phyloP scores from a whole-genome alignment of 2,797 vertebrate species.

The Enteromius mattozi region DNA sequence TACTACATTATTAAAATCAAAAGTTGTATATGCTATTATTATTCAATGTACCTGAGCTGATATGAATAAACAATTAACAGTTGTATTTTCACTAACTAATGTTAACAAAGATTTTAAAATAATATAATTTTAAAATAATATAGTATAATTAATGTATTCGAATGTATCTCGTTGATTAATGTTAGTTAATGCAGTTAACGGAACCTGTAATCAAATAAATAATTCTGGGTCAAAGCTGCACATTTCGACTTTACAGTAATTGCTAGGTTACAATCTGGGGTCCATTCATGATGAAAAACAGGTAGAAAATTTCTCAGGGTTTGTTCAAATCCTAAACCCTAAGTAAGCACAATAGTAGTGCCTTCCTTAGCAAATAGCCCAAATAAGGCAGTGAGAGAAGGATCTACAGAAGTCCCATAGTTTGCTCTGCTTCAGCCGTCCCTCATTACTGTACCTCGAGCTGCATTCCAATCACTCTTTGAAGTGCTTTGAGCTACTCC shows the following conservation, averaged over 20 bases:
- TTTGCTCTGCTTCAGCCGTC: slow-evolving; percentile 71
- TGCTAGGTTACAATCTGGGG: background rate
- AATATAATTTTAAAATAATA: background rate
- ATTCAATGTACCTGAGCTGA: background rate
- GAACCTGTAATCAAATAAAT: background rate
- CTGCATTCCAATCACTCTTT: slow-evolving; percentile 79
- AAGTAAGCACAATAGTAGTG: slow-evolving; percentile 43
- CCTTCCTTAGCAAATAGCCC: background rate
- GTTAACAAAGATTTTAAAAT: background rate
- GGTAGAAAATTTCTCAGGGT: background rate
- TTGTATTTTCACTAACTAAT: background rate
- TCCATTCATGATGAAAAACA: background rate
- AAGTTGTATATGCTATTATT: background rate
- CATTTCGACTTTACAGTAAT: background rate
- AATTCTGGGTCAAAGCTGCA: background rate
- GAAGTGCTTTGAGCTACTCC: slow-evolving; percentile 85
- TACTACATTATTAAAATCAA: too few relatives aligned
- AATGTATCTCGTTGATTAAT: background rate
- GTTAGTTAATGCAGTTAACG: background rate
- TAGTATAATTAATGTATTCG: too few relatives aligned
- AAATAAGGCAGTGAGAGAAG: slow-evolving; percentile 54
- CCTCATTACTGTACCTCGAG: slow-evolving; percentile 82
- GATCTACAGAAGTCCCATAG: slow-evolving; percentile 71
- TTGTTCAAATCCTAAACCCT: background rate
- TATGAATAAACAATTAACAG: background rate